A percentile compares a stretch with the other conserved stretches of the same genome.
phyloP scores from a whole-genome alignment of 2,888 invertebrate species.

The Dasysyrphus albostriatus region DNA sequence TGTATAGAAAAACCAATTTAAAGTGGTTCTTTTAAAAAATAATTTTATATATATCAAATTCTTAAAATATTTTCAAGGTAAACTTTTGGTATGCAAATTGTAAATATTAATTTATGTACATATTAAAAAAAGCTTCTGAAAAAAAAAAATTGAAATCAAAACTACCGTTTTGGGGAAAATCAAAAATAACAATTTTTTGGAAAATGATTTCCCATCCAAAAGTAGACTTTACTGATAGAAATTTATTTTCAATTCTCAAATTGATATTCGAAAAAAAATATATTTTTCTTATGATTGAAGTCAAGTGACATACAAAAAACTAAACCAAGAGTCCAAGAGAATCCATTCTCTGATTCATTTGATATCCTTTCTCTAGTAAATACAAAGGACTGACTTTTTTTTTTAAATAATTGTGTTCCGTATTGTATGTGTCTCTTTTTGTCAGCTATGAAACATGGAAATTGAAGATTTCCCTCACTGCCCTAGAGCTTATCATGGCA shows the following conservation, averaged over 20 bases:
- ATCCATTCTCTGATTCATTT: neutral
- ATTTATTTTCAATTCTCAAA: neutral
- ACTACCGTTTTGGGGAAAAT: no score
- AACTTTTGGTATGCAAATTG: no score
- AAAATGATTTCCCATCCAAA: no score
- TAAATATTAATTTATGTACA: no score
- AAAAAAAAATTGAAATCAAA: no score
- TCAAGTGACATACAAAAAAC: neutral
- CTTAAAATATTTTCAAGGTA: no score
- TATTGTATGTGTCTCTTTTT: neutral
- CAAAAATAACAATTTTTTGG: no score
- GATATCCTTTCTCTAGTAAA: neutral
- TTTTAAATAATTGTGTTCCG: conserved; percentile 8
- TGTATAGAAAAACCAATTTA: no score
- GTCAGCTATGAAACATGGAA: conserved; percentile 7
- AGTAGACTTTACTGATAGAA: no score
- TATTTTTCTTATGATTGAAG: neutral
- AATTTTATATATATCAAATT: no score
- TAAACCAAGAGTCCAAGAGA: neutral
- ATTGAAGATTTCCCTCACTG: conserved; percentile 6
- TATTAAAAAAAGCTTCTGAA: no score
- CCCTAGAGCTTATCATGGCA: conserved; percentile 2
- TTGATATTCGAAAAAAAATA: neutral
- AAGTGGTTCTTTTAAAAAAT: no score
- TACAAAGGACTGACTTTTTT: neutral